A percentile compares a stretch with the other conserved stretches of the same genome.
phyloP scores from a whole-genome alignment of 2,797 vertebrate genomes.

The Chloroceryle amazona region DNA sequence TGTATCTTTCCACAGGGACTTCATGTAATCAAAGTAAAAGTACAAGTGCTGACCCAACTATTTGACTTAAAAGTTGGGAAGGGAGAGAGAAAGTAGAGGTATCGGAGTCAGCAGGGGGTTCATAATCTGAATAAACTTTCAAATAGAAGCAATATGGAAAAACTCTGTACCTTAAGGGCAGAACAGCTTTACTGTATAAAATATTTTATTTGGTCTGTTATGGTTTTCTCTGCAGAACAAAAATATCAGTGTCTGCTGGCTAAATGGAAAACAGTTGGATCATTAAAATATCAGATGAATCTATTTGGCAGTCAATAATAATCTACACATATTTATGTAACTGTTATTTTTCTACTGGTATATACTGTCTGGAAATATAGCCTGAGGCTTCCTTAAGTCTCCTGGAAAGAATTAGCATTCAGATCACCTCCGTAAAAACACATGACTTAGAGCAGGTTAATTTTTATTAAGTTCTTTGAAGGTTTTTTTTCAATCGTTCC shows the following conservation, averaged over 20 bases:
- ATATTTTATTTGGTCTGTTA: conserved; percentile 63
- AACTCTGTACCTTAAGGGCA: conserved; percentile 55
- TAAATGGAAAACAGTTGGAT: conserved; percentile 73
- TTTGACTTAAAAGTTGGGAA: conserved; percentile 19
- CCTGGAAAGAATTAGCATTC: conserved; percentile 4
- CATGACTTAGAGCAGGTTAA: conserved; percentile 21
- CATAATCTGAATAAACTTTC: conserved; percentile 55
- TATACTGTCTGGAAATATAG: conserved; percentile 49
- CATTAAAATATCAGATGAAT: conserved; percentile 71
- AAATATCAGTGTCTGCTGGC: conserved; percentile 61
- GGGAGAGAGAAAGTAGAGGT: not conserved
- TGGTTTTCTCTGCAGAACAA: conserved; percentile 55
- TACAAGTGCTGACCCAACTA: conserved; percentile 9
- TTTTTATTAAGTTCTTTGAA: conserved; percentile 54
- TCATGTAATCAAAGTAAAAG: conserved; percentile 38
- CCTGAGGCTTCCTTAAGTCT: conserved; percentile 44
- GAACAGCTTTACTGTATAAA: conserved; percentile 54
- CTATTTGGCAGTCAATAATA: conserved; percentile 55
- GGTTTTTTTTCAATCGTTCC: not conserved
- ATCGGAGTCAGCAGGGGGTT: conserved; percentile 27
- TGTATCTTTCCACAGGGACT: conserved; percentile 9
- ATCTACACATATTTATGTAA: conserved; percentile 52
- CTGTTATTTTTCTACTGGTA: conserved; percentile 29
- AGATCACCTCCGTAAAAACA: not conserved
- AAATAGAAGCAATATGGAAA: conserved; percentile 51